phyloP scores from a whole-genome alignment of 2,113 vertebrate species.

The Paramisgurnus dabryanus region DNA sequence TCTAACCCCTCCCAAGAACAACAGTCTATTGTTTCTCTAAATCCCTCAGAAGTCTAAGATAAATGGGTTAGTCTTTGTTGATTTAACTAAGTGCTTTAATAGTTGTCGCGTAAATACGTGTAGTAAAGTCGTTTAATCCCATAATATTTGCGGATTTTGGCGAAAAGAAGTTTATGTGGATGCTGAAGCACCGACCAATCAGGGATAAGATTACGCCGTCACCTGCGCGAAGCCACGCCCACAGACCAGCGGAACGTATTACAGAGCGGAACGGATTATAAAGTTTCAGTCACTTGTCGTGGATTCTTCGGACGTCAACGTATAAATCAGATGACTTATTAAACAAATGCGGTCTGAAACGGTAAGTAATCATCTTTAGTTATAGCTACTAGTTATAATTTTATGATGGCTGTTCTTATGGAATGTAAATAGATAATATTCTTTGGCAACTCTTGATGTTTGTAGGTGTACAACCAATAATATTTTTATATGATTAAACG shows the following conservation, averaged over 20 bases:
- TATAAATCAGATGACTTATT: not conserved
- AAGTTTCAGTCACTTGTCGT: not conserved
- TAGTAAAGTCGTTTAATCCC: not conserved
- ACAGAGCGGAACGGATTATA: not conserved
- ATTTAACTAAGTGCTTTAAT: not conserved
- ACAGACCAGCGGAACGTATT: not conserved
- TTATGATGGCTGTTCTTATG: too few species aligned
- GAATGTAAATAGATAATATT: too few species aligned
- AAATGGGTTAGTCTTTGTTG: not conserved
- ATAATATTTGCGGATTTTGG: not conserved
- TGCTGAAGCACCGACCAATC: not conserved
- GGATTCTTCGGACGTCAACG: conserved; percentile 5
- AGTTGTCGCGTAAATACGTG: not conserved
- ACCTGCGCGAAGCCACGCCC: conserved; percentile 23
- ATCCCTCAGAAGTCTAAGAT: not conserved
- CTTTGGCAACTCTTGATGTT: too few species aligned
- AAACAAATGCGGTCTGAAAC: conserved; percentile 18
- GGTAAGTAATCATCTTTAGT: conserved; percentile 19
- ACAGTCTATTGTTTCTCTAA: not conserved
- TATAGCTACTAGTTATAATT: not conserved
- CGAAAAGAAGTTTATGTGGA: not conserved
- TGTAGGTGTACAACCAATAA: too few species aligned
- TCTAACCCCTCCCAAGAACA: not conserved
- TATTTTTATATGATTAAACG: too few species aligned
- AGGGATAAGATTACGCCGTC: not conserved